These are phyloP conservation scores for Dasysyrphus tricinctus DNA, from an alignment of 2,888 invertebrate genomes.

Conservation along the genomic window DNA sequence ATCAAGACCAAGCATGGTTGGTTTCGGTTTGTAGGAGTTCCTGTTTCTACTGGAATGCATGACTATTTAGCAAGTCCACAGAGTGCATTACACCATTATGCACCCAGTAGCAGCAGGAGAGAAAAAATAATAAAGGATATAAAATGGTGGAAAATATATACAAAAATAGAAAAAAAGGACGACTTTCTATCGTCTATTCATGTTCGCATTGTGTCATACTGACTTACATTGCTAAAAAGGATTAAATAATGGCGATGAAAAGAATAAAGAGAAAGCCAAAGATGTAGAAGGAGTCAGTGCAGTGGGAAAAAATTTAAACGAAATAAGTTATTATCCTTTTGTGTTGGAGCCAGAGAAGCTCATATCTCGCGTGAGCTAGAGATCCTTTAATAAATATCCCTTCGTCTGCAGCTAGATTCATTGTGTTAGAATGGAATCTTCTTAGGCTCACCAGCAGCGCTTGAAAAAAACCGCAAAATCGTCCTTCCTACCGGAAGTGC, in stretches of 20 bases:
- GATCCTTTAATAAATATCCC: conserved; percentile 64
- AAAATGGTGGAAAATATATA: conserved; percentile 42
- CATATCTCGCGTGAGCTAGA: conserved; percentile 46
- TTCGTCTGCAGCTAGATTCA: conserved; percentile 62
- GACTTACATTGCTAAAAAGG: conserved; percentile 71
- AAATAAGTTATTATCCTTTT: conserved; percentile 73
- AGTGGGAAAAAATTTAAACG: conserved; percentile 28
- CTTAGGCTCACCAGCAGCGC: conserved; percentile 48
- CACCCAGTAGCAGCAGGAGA: conserved; percentile 23
- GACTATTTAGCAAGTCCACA: conserved; percentile 72
- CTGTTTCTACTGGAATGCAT: conserved; percentile 51
- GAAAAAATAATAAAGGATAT: conserved; percentile 23
- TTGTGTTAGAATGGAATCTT: conserved; percentile 49
- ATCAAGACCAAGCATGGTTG: conserved; percentile 36
- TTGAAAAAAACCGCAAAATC: conserved; percentile 20
- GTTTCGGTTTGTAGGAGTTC: conserved; percentile 32
- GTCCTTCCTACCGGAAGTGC: conserved; percentile 59
- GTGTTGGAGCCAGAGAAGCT: conserved; percentile 28
- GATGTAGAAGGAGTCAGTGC: background rate
- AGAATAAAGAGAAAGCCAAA: conserved; percentile 16
- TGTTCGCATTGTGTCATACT: conserved; percentile 74
- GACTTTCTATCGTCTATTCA: conserved; percentile 59
- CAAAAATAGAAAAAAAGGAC: conserved; percentile 30
- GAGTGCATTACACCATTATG: conserved; percentile 72
- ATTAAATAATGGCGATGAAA: conserved; percentile 50